Percentiles rank a stretch among this genome's conserved stretches.
These are phyloP conservation scores for Protosalanx chinensis DNA, from an alignment of 2,797 vertebrate species.

Conservation along the genomic window DNA sequence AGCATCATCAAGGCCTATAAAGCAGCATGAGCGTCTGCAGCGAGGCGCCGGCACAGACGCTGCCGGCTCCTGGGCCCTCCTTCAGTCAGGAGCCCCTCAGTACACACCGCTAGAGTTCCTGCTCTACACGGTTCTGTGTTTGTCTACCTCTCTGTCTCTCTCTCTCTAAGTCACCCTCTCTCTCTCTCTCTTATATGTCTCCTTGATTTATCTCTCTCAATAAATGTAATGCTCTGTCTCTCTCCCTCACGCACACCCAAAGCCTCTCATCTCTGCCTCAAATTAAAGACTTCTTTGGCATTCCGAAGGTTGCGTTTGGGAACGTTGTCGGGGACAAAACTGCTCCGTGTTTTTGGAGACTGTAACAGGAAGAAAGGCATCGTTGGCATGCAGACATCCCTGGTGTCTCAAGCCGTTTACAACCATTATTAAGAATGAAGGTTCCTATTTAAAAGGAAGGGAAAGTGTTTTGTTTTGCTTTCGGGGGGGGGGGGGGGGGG, in stretches of 20 bases:
- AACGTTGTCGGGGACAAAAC: too few species aligned
- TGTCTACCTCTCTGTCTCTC: conserved; percentile 23
- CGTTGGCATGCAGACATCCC: too few species aligned
- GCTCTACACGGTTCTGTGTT: conserved; percentile 21
- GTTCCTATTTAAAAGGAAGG: too few species aligned
- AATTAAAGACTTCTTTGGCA: too few species aligned
- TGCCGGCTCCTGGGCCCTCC: background rate
- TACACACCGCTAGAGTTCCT: conserved; percentile 17
- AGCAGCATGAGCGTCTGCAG: conserved; percentile 8
- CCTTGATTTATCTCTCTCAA: conserved; percentile 23
- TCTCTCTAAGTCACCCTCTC: conserved; percentile 18
- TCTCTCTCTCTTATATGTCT: conserved; percentile 4
- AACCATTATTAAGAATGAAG: too few species aligned
- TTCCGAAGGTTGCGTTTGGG: too few species aligned
- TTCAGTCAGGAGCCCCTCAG: background rate
- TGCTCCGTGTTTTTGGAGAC: too few species aligned
- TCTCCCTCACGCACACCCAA: conserved; percentile 4
- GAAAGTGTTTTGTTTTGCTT: too few species aligned
- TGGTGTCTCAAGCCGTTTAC: too few species aligned
- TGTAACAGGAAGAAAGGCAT: too few species aligned
- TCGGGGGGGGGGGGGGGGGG: too few species aligned
- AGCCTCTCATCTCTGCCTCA: background rate
- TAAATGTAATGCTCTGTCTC: background rate
- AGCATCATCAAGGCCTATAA: conserved; percentile 46
- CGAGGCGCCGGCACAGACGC: too few species aligned